Conservation (phyloP, 2,797 vertebrate species). For the Psittacula echo region DNA sequence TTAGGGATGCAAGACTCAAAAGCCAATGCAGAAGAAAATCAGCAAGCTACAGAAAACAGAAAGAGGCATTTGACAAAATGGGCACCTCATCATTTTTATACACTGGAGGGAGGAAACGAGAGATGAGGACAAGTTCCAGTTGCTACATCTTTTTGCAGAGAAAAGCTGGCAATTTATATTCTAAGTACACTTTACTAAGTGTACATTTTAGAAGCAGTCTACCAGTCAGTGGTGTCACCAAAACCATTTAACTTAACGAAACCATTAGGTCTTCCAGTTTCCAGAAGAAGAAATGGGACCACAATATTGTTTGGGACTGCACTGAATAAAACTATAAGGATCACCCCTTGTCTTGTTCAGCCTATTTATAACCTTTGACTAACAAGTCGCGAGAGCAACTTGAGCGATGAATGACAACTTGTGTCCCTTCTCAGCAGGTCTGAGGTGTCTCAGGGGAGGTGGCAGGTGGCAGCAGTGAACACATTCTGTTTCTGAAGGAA, state of each 20-base stretch:
- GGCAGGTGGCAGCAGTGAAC: background rate
- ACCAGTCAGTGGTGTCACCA: background rate
- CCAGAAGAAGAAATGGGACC: background rate
- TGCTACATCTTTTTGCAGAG: background rate
- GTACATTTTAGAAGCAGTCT: background rate
- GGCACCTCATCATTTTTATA: background rate
- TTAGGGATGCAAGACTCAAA: slow-evolving; percentile 58
- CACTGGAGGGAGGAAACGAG: background rate
- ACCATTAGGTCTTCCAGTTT: background rate
- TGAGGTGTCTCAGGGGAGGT: background rate
- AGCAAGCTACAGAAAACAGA: background rate
- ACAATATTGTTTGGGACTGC: background rate
- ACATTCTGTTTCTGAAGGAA: background rate
- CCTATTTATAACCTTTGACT: background rate
- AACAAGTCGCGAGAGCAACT: background rate
- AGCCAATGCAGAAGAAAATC: slow-evolving; percentile 20
- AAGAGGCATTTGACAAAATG: background rate
- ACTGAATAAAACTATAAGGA: background rate
- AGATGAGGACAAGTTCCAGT: background rate
- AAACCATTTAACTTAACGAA: background rate
- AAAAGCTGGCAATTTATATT: background rate
- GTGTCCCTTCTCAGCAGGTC: background rate
- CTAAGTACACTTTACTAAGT: background rate
- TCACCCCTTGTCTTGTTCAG: background rate
- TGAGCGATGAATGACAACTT: background rate